Evolutionary conservation across 2,888 invertebrate species (phyloP).

Genomic region (Crematogaster levior): DNA sequence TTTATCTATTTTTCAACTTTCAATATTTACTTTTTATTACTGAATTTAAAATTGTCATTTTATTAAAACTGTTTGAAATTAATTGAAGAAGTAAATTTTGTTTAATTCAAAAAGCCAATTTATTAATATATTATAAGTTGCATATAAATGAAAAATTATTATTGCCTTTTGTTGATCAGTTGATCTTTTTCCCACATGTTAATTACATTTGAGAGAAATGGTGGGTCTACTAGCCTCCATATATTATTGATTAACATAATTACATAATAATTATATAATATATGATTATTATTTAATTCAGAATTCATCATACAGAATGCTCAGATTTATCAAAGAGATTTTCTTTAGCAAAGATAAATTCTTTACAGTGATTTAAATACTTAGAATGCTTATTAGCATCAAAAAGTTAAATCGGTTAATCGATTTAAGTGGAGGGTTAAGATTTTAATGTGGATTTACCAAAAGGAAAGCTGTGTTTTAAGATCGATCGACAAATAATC

Average conservation of each 20-base stretch:
- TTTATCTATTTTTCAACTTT: not conserved
- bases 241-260: not conserved
- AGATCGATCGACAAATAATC: too few species aligned
- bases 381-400: too few species aligned
- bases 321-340: not conserved
- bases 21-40: not conserved
- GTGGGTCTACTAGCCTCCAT: not conserved
- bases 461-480: too few species aligned
- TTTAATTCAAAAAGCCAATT: not conserved
- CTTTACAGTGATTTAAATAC: too few species aligned
- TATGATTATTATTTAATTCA: not conserved
- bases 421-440: too few species aligned
- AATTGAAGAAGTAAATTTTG: not conserved
- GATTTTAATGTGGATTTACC: too few species aligned
- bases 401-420: too few species aligned
- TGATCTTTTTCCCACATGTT: not conserved
- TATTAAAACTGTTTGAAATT: not conserved
- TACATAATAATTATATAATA: not conserved
- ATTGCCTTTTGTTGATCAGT: not conserved
- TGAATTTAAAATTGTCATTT: not conserved
- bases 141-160: constrained; percentile 22
- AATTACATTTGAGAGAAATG: not conserved
- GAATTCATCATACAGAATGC: not conserved
- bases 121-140: not conserved
- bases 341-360: too few species aligned